Percentiles rank a stretch among this genome's conserved stretches.
phyloP scores from a whole-genome alignment of 1,140 invertebrate genomes.

The Lerema accius region DNA sequence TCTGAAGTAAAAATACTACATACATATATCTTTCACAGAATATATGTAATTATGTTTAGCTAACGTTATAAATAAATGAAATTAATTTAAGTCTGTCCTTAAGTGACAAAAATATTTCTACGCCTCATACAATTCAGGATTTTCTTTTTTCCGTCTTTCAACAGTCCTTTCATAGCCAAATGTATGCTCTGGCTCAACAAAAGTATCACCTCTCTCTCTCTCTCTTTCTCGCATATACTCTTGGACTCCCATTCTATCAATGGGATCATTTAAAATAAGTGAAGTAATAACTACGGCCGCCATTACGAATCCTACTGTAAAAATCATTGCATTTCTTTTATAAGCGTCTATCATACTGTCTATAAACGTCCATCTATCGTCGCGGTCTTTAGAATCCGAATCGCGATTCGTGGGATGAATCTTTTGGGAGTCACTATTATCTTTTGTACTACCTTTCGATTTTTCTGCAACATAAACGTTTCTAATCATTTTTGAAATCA shows the following conservation, averaged over 20 bases:
- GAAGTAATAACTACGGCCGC: slow-evolving; percentile 38
- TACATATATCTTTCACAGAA: not conserved
- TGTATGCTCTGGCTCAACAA: slow-evolving; percentile 47
- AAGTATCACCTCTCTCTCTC: slow-evolving; percentile 14
- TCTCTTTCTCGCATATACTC: slow-evolving; percentile 39
- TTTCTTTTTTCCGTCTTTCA: slow-evolving; percentile 50
- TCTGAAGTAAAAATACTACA: not conserved
- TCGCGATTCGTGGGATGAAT: slow-evolving; percentile 68
- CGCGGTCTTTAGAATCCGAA: slow-evolving; percentile 39
- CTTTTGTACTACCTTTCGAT: slow-evolving; percentile 51
- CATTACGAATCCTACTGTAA: slow-evolving; percentile 55
- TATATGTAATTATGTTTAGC: no score
- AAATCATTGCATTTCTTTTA: slow-evolving; percentile 49
- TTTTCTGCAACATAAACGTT: slow-evolving; percentile 72
- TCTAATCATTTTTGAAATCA: slow-evolving; percentile 23
- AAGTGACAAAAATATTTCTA: slow-evolving; percentile 34
- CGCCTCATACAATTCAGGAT: slow-evolving; percentile 69
- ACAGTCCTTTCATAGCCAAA: slow-evolving; percentile 58
- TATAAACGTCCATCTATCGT: slow-evolving; percentile 58
- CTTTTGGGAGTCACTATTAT: slow-evolving; percentile 44
- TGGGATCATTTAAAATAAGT: slow-evolving; percentile 38
- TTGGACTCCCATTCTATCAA: slow-evolving; percentile 37
- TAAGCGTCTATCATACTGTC: slow-evolving; percentile 59
- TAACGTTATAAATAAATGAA: no score
- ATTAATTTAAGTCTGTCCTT: no score